A percentile compares a stretch with the other conserved stretches of the same genome.
Evolutionary conservation across 2,113 vertebrate genomes (phyloP).

Genomic region (Phyllostomus discolor): DNA sequence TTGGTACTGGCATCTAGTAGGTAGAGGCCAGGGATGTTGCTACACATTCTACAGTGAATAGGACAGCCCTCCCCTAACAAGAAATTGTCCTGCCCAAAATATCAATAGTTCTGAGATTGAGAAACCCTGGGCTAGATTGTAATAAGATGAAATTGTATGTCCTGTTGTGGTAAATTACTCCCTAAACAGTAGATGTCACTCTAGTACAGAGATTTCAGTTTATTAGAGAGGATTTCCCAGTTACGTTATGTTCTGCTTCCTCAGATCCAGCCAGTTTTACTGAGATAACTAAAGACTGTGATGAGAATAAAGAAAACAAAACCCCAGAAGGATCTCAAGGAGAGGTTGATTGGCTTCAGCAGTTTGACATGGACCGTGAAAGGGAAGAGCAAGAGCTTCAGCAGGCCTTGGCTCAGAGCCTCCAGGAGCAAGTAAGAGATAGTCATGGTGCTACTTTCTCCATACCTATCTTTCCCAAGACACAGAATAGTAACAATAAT

Average conservation of each 20-base stretch:
- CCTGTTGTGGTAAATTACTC: neutral
- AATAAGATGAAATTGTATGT: neutral
- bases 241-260: slow-evolving; percentile 49
- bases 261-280: slow-evolving; percentile 81
- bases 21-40: neutral
- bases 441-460: neutral
- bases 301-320: slow-evolving; percentile 99
- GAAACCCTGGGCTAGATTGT: neutral
- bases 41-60: neutral
- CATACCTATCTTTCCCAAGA: neutral
- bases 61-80: neutral
- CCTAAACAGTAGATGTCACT: slow-evolving; percentile 47
- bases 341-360: slow-evolving; percentile 96
- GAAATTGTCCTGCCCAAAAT: neutral
- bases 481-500: neutral
- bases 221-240: neutral
- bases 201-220: neutral
- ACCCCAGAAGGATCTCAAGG: slow-evolving; percentile 92
- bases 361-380: slow-evolving; percentile 93
- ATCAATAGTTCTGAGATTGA: neutral
- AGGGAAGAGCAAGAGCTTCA: slow-evolving; percentile 98
- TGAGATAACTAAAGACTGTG: slow-evolving; percentile 89
- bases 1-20: neutral
- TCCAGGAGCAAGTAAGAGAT: slow-evolving; percentile 94
- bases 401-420: slow-evolving; percentile 96